These are phyloP conservation scores for Tetrapedia diversipes DNA, from an alignment of 2,888 invertebrate species.

Conservation along the genomic window DNA sequence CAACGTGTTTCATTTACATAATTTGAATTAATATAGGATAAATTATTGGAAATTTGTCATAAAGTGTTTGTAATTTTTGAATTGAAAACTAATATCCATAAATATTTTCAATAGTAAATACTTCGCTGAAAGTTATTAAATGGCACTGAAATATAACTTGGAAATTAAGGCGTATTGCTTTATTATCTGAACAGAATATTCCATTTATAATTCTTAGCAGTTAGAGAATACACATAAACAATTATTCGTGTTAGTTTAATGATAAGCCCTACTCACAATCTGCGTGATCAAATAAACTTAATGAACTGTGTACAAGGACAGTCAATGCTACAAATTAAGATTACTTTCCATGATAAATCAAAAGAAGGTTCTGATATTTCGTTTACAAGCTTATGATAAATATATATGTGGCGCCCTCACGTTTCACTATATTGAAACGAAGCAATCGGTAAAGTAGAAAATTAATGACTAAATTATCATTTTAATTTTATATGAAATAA, in stretches of 20 bases:
- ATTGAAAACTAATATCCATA: no score
- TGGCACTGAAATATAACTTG: not conserved
- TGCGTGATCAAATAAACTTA: slow-evolving; percentile 4
- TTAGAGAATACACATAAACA: slow-evolving; percentile 4
- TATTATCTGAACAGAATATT: slow-evolving; percentile 16
- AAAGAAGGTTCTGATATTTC: not conserved
- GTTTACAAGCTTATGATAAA: not conserved
- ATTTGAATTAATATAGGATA: not conserved
- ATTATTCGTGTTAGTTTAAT: slow-evolving; percentile 13
- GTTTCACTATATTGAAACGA: not conserved
- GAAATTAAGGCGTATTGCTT: not conserved
- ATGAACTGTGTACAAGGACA: not conserved
- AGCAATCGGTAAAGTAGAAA: slow-evolving; percentile 12
- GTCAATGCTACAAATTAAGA: not conserved
- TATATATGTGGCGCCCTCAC: slow-evolving; percentile 1
- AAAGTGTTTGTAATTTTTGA: slow-evolving; percentile 3
- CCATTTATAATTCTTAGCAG: slow-evolving; percentile 11
- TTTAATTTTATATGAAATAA: not conserved
- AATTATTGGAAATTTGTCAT: not conserved
- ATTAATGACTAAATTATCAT: not conserved
- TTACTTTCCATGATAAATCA: not conserved
- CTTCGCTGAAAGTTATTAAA: no score
- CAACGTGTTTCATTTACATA: not conserved
- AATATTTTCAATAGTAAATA: no score
- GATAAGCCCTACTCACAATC: slow-evolving; percentile 3